Conservation (phyloP, 2,888 invertebrate species). For the Hydrotaea cyrtoneurina region DNA sequence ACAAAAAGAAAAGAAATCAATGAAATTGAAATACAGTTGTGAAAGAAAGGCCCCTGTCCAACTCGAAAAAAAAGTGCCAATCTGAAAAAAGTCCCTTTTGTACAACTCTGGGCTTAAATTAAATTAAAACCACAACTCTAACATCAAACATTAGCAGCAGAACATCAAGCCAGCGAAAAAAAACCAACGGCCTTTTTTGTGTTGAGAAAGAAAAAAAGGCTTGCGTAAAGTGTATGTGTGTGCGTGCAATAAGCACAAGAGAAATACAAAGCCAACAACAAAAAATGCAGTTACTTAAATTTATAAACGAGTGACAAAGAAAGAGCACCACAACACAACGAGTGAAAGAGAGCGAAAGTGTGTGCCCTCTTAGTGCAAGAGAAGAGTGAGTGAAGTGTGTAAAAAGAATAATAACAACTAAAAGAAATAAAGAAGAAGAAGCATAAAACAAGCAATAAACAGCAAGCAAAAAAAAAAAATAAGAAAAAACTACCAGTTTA, state of each 20-base stretch:
- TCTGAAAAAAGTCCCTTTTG: neutral
- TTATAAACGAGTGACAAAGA: constrained; percentile 32
- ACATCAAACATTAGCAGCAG: neutral
- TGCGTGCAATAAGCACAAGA: constrained; percentile 18
- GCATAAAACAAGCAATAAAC: neutral
- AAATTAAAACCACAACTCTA: neutral
- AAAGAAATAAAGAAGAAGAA: neutral
- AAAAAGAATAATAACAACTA: neutral
- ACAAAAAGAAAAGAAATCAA: constrained; percentile 1
- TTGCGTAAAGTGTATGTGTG: constrained; percentile 8
- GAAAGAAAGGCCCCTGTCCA: neutral
- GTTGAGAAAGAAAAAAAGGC: constrained; percentile 16
- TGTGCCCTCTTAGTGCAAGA: neutral
- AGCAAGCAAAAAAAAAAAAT: constrained; percentile 3
- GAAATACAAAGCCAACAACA: constrained; percentile 15
- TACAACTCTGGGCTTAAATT: neutral
- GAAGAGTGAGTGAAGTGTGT: neutral
- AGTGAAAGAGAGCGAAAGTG: constrained; percentile 32
- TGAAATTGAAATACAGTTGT: neutral
- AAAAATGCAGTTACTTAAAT: constrained; percentile 62
- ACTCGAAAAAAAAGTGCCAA: constrained; percentile 9
- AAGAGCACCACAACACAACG: neutral
- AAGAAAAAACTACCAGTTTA: neutral
- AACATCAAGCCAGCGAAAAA: neutral
- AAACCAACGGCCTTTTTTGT: constrained; percentile 33